These are phyloP conservation scores for Loriculus beryllinus DNA, from an alignment of 2,797 vertebrate species.

Conservation along the genomic window DNA sequence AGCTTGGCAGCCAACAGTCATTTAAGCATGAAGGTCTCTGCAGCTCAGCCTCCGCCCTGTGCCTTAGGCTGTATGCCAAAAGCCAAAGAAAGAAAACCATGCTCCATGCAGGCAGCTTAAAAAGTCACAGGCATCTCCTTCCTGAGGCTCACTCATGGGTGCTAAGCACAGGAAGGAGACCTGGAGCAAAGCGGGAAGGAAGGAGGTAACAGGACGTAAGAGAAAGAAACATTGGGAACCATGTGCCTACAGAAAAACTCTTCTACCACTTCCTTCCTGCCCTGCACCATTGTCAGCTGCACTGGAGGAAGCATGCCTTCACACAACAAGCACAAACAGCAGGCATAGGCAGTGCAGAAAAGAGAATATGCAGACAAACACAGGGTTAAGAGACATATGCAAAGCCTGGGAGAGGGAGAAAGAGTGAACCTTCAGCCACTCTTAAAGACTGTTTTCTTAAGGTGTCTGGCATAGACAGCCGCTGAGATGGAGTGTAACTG, in stretches of 20 bases:
- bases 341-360: neutral
- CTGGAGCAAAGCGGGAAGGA: neutral
- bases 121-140: neutral
- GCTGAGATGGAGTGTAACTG: neutral
- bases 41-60: neutral
- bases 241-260: neutral
- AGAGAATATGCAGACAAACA: neutral
- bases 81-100: neutral
- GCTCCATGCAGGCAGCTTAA: neutral
- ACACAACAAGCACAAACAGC: rapidly evolving
- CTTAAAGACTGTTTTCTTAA: neutral
- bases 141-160: neutral
- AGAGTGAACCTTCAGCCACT: neutral
- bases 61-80: neutral
- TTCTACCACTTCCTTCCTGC: neutral
- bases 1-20: neutral
- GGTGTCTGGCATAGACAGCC: rapidly evolving
- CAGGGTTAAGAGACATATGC: neutral
- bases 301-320: neutral
- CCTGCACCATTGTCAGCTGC: neutral
- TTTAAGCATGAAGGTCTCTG: neutral
- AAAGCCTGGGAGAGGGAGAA: neutral
- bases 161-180: neutral
- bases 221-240: neutral
- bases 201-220: neutral